phyloP scores from a whole-genome alignment of 2,113 vertebrate genomes.

The Cnemophilus loriae region DNA sequence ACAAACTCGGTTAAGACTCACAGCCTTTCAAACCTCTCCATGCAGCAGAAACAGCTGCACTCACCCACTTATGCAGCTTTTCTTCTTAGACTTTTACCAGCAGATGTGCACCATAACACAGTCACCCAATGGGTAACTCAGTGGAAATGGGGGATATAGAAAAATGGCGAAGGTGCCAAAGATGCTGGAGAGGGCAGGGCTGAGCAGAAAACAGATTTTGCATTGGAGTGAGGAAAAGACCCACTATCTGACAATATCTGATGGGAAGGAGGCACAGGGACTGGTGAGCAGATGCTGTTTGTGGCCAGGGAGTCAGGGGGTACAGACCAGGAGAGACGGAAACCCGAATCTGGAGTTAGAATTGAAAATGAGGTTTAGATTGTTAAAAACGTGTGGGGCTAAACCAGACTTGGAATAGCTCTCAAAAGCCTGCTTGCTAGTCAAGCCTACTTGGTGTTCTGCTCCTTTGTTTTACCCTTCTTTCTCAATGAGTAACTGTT shows the following conservation, averaged over 20 bases:
- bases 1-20: not conserved
- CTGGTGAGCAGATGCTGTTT: not conserved
- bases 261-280: not conserved
- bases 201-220: not conserved
- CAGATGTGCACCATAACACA: not conserved
- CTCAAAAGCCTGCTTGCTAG: not conserved
- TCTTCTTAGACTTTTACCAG: not conserved
- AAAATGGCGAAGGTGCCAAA: not conserved
- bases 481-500: not conserved
- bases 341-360: not conserved
- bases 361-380: not conserved
- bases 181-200: not conserved
- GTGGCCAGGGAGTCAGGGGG: fast-evolving
- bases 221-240: not conserved
- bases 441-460: not conserved
- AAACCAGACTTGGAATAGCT: not conserved
- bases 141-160: not conserved
- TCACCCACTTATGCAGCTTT: not conserved
- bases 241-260: not conserved
- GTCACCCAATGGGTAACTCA: not conserved
- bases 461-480: not conserved
- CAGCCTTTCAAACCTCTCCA: not conserved
- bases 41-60: not conserved
- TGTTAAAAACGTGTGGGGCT: not conserved
- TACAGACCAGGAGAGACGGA: not conserved